These are phyloP conservation scores for Luscinia luscinia DNA, from an alignment of 2,797 vertebrate genomes.

Conservation along the genomic window DNA sequence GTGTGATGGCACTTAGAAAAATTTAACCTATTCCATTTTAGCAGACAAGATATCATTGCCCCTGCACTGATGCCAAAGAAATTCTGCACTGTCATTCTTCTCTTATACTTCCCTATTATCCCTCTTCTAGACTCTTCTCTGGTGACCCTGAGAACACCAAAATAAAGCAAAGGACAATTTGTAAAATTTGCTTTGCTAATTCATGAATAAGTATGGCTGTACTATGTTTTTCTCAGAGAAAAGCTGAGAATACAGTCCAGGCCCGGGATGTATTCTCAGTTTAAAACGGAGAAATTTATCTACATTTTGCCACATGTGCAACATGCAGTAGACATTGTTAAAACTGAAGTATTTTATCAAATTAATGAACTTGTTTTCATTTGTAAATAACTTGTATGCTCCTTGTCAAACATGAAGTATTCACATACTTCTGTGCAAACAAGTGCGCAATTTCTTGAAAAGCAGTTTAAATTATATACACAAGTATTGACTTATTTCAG, in stretches of 20 bases:
- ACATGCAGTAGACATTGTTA: background rate
- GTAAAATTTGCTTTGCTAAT: background rate
- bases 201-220: background rate
- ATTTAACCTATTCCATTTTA: background rate
- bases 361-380: background rate
- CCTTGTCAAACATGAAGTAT: background rate
- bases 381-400: background rate
- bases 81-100: background rate
- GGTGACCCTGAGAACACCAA: background rate
- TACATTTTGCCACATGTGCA: background rate
- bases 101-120: background rate
- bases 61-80: background rate
- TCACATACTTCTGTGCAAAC: background rate
- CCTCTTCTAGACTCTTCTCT: background rate
- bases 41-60: background rate
- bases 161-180: background rate
- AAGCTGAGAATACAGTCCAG: background rate
- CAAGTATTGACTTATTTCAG: background rate
- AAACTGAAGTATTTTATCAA: background rate
- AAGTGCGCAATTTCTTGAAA: background rate
- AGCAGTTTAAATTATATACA: background rate
- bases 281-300: background rate
- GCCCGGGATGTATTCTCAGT: background rate
- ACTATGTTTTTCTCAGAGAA: background rate
- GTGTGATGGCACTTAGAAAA: background rate